A percentile compares a stretch with the other conserved stretches of the same genome.
phyloP scores from a whole-genome alignment of 2,797 vertebrate genomes.

The Diplodus sargus region DNA sequence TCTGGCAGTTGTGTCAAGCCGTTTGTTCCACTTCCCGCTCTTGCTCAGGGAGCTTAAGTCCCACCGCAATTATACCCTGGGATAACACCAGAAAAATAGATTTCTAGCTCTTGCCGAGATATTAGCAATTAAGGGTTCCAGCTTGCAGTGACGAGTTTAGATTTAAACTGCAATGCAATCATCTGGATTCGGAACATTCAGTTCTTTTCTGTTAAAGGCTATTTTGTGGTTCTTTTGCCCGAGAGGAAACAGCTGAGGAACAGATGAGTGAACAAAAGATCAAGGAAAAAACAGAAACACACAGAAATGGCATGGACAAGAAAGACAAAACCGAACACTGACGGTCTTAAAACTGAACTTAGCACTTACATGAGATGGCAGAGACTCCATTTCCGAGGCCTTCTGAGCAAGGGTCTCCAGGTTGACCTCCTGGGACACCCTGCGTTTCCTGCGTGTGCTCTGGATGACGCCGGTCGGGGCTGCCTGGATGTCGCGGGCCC shows the following conservation, averaged over 20 bases:
- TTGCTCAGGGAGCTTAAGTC: slow-evolving; percentile 65
- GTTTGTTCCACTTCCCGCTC: slow-evolving; percentile 68
- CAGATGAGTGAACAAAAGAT: slow-evolving; percentile 26
- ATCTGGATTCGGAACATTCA: slow-evolving; percentile 15
- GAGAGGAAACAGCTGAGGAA: slow-evolving; percentile 43
- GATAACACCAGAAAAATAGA: slow-evolving; percentile 53
- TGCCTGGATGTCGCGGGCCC: slow-evolving; percentile 83
- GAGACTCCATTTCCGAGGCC: slow-evolving; percentile 94
- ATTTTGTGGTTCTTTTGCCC: slow-evolving; percentile 23
- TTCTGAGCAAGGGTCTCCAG: slow-evolving; percentile 96
- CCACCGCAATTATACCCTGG: slow-evolving; percentile 69
- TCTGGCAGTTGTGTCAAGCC: slow-evolving; percentile 54
- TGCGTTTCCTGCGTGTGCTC: slow-evolving; percentile 90
- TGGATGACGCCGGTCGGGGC: slow-evolving; percentile 93
- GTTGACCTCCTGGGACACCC: slow-evolving; percentile 96
- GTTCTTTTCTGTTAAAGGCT: slow-evolving; percentile 29
- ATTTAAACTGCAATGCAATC: slow-evolving; percentile 28
- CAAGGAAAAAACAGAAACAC: slow-evolving; percentile 1
- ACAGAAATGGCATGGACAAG: neutral
- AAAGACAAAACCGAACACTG: neutral
- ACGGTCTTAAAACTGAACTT: neutral
- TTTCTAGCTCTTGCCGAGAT: slow-evolving; percentile 27
- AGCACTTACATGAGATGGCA: slow-evolving; percentile 81
- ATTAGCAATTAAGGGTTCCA: slow-evolving; percentile 37
- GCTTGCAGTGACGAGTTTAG: slow-evolving; percentile 21